Percentiles rank a stretch among this genome's conserved stretches.
Conservation (phyloP, 92 coral and sea anemone genomes). For the Zoanthus sansibaricus region DNA sequence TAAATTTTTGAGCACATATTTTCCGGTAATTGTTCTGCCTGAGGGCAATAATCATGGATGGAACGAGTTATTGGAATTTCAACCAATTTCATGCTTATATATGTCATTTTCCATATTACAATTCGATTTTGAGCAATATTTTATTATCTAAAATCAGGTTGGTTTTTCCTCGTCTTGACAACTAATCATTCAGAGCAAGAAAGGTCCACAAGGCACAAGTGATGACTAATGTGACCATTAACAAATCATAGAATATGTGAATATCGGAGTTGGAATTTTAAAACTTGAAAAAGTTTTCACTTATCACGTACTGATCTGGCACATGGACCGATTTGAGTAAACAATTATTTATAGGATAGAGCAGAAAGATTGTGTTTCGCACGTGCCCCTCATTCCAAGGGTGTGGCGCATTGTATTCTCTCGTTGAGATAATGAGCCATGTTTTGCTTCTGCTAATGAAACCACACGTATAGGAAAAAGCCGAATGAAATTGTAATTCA, state of each 20-base stretch:
- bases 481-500: constrained; percentile 60
- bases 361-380: constrained; percentile 71
- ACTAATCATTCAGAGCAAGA: neutral
- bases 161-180: neutral
- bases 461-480: constrained; percentile 34
- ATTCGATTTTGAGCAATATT: neutral
- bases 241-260: neutral
- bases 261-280: no score
- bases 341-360: constrained; percentile 70
- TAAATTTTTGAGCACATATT: neutral
- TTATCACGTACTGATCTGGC: constrained; percentile 53
- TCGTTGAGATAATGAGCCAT: constrained; percentile 66
- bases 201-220: neutral
- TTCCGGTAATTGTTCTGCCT: neutral
- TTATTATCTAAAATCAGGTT: constrained; percentile 14
- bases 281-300: neutral
- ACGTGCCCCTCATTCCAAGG: constrained; percentile 84
- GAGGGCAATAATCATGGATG: neutral
- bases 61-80: neutral
- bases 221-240: no score
- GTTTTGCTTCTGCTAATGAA: constrained; percentile 70
- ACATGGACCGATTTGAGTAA: constrained; percentile 74
- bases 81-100: neutral
- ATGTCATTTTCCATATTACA: neutral
- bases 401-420: constrained; percentile 83